Base-by-base conservation (phyloP, 2,797 vertebrate species). In the Pogonophryne albipinna region DNA sequence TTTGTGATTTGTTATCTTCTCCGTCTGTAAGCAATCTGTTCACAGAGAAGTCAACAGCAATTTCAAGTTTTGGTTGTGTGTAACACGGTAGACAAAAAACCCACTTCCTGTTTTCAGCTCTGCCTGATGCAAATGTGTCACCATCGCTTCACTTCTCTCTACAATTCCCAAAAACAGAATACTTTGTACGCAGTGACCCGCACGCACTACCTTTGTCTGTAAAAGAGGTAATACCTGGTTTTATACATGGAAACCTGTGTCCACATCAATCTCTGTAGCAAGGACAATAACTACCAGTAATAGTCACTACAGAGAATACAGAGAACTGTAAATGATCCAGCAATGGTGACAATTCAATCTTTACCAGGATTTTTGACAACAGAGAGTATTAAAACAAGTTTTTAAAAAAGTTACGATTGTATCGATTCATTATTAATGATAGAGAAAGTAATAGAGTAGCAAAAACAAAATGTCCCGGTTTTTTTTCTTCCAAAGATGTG, bases 41-140 rank as follows among this genome's bases (percentile, higher is more conserved):
- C 79, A 73, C 49, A 44, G 50, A 66, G 27, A 44, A 76, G 38
- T 75, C 19, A 71, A 85, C 63, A 86, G 75, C 80, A 50, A 57
- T 64, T 82, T 80, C 55, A 65, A 71, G 41, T 80, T 85, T 77
- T 87, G 83, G 82, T 90, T 94, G 93, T 82, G 56, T 86, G 85
- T 87, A 79, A 69, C 65, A 80, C 27, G 80, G 58, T 56, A 82
- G 79, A 88, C 72, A 84, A 91, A 83, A 68, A 31, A 58, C 58
- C 94, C 94, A 91, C 93, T 95, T 96, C 95, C 95, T 95, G 95
- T 95, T 95, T 92, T 95, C 89, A 65, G 84, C 86, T 85, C 65
- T 78, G 88, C 85, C 89, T 83, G 85, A 92, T 93, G 94, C 92
- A 93, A 90, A 93, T 91, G 90, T 92, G 87, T 93, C 93, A 92